Conservation (phyloP, 1,140 invertebrate species). For the Drosophila watanabei region DNA sequence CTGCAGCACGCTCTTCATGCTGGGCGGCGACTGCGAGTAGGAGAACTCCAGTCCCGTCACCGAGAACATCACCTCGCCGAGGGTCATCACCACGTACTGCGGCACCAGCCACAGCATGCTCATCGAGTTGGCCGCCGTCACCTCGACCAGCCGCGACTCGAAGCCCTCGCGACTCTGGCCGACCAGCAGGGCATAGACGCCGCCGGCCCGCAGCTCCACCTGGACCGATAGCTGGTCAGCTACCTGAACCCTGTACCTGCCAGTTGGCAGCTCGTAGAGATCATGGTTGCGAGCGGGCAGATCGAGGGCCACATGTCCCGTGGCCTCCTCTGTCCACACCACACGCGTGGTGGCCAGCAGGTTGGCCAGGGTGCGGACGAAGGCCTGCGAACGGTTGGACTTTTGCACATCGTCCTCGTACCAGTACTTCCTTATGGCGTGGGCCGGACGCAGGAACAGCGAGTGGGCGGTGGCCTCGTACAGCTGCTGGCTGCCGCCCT, state of each 20-base stretch:
- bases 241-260: constrained; percentile 22
- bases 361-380: constrained; percentile 67
- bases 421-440: constrained; percentile 47
- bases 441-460: constrained; percentile 84
- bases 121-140: constrained; percentile 90
- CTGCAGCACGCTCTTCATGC: constrained; percentile 96
- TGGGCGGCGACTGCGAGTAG: constrained; percentile 94
- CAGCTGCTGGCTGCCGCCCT: constrained; percentile 55
- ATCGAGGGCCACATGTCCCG: constrained; percentile 32
- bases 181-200: constrained; percentile 87
- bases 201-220: constrained; percentile 83
- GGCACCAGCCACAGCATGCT: constrained; percentile 94
- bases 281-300: constrained; percentile 61
- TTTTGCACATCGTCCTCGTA: constrained; percentile 74
- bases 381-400: constrained; percentile 59
- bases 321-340: constrained; percentile 45
- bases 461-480: constrained; percentile 83
- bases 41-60: constrained; percentile 96
- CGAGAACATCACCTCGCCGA: constrained; percentile 94
- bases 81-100: constrained; percentile 94
- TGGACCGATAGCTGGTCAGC: constrained; percentile 15
- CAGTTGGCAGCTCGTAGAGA: constrained; percentile 57
- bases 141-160: constrained; percentile 47
- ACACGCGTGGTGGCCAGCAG: constrained; percentile 51
- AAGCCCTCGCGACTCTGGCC: constrained; percentile 47